Conservation (phyloP, 2,113 vertebrate genomes). For the Caretta caretta region DNA sequence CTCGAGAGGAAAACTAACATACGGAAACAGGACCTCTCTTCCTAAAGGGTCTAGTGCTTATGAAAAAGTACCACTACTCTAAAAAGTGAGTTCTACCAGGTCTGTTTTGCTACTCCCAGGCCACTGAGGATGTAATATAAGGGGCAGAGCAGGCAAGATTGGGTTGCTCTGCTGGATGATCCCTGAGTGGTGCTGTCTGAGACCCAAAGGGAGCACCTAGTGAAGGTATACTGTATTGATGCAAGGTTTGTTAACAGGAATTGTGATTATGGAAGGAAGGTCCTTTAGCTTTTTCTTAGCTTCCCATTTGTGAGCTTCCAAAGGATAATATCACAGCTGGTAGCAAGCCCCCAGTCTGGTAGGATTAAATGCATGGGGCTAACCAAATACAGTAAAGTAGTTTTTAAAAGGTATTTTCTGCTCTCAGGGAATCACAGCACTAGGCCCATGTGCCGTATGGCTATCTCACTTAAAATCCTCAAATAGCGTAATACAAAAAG, state of each 20-base stretch:
- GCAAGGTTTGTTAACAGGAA: neutral
- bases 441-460: rapidly evolving
- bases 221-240: rapidly evolving
- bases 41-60: neutral
- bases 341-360: neutral
- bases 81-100: rapidly evolving
- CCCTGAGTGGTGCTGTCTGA: rapidly evolving
- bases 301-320: neutral
- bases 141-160: rapidly evolving
- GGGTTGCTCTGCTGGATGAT: neutral
- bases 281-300: neutral
- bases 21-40: too few relatives aligned
- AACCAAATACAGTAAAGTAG: neutral
- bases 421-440: neutral
- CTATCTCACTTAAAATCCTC: neutral
- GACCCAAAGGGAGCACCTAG: neutral
- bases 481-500: neutral
- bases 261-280: neutral
- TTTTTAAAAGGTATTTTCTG: neutral
- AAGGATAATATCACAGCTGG: rapidly evolving
- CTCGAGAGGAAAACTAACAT: neutral
- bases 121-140: rapidly evolving
- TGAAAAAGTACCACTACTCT: rapidly evolving
- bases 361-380: neutral
- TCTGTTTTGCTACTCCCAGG: rapidly evolving